A percentile compares a stretch with the other conserved stretches of the same genome.
Evolutionary conservation across 1,140 invertebrate species (phyloP).

Genomic region (Pinna nobilis): DNA sequence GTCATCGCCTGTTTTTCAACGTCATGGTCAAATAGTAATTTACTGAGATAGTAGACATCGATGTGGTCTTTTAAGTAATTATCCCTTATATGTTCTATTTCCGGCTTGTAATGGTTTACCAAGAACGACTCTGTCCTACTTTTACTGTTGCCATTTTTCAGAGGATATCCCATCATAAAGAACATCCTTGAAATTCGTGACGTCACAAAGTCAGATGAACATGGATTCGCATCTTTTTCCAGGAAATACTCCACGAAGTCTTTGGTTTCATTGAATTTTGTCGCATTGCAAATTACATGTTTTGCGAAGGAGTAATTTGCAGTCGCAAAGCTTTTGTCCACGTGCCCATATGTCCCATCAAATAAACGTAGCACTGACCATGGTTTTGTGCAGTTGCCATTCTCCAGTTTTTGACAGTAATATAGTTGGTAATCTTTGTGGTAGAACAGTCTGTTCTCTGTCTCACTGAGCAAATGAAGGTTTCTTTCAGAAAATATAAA

Average conservation of each 20-base stretch:
- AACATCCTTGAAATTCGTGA: slow-evolving; percentile 31
- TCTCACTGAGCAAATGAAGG: slow-evolving; percentile 19
- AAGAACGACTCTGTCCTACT: not conserved
- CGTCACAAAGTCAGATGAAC: not conserved
- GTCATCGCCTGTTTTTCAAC: slow-evolving; percentile 45
- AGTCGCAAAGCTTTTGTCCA: slow-evolving; percentile 37
- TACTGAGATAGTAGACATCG: slow-evolving; percentile 40
- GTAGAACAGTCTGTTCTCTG: slow-evolving; percentile 42
- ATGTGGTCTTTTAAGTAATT: slow-evolving; percentile 22
- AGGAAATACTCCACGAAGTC: slow-evolving; percentile 27
- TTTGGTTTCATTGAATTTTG: slow-evolving; percentile 26
- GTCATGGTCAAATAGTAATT: slow-evolving; percentile 37
- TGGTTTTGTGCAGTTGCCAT: slow-evolving; percentile 25
- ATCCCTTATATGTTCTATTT: slow-evolving; percentile 38
- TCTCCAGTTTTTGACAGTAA: slow-evolving; percentile 23
- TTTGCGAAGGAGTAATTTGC: slow-evolving; percentile 31
- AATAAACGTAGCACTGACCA: slow-evolving; percentile 48
- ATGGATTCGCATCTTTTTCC: slow-evolving; percentile 26
- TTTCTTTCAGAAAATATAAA: slow-evolving; percentile 39
- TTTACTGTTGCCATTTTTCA: not conserved
- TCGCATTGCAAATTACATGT: slow-evolving; percentile 38
- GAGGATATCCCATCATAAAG: slow-evolving; percentile 39
- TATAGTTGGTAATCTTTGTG: slow-evolving; percentile 8
- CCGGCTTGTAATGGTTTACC: slow-evolving; percentile 7
- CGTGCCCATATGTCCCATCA: slow-evolving; percentile 38